A percentile compares a stretch with the other conserved stretches of the same genome.
These are phyloP conservation scores for Entomobrya proxima DNA, from an alignment of 2,888 invertebrate species.

Conservation along the genomic window DNA sequence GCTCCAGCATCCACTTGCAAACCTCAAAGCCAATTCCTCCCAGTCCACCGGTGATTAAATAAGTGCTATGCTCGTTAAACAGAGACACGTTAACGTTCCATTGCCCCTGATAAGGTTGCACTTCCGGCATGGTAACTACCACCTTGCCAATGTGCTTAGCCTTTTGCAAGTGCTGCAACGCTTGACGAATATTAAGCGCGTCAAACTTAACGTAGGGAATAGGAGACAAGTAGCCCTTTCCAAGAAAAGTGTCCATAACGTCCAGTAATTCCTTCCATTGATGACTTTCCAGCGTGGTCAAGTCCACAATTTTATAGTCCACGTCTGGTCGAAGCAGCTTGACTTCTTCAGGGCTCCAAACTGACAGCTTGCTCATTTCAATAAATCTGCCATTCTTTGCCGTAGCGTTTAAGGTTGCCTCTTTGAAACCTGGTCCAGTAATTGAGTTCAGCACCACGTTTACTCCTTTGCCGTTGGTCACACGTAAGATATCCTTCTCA, in stretches of 20 bases:
- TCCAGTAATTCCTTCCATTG: not conserved
- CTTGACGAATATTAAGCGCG: not conserved
- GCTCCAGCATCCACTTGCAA: conserved; percentile 29
- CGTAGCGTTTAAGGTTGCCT: not conserved
- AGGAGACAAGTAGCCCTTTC: not conserved
- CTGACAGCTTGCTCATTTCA: not conserved
- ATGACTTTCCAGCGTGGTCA: not conserved
- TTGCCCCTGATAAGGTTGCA: not conserved
- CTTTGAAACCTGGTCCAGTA: not conserved
- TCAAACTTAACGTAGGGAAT: not conserved
- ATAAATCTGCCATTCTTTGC: not conserved
- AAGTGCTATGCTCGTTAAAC: conserved; percentile 17
- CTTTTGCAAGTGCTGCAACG: not conserved
- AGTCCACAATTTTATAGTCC: not conserved
- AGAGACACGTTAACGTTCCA: not conserved
- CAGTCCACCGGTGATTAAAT: conserved; percentile 31
- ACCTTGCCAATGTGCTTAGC: not conserved
- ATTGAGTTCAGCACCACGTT: not conserved
- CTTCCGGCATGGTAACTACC: not conserved
- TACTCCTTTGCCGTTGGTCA: not conserved
- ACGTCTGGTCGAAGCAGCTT: not conserved
- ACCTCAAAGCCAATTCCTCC: conserved; percentile 31
- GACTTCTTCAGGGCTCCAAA: not conserved
- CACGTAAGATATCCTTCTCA: not conserved
- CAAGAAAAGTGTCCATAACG: too few species aligned